Base-by-base conservation (phyloP, 2,888 invertebrate species). In the Morpho deidamia region DNA sequence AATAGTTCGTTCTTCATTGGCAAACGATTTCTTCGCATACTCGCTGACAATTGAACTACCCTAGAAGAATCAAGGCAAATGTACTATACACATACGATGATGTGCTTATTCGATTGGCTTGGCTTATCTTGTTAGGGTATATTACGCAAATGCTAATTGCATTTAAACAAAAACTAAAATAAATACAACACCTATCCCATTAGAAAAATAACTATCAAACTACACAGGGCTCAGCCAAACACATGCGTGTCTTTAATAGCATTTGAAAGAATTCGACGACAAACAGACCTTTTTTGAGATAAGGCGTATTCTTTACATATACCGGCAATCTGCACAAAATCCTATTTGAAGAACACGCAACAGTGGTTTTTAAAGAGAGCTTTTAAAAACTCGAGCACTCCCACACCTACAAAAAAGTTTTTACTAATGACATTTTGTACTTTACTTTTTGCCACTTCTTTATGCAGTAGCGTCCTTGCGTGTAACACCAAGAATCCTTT, bases 261-360 rank as follows among this genome's bases (percentile, higher is more conserved):
- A 81, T 83, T 80, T 71, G 70, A 77, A 83, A 80, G 74, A 72
- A 71, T 68, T 68, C 58, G 59, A 59, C 68, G 70, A 77, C 70
- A 72, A 74, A 73, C 74, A 66, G 67, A 71, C 69, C 65, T 71
- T 68, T 55, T 70, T 55, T 49, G 63, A 82, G 84, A 87, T 87
- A 88, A 87, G 83, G 82, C 69, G 66, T 67, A 71, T 75, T 71
- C 74, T 74, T 64, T 64, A 69, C 58, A 58, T 68, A 66, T 72
- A 71, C 70, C 67, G 71, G 68, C 76, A 79, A 81, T 85, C 82
- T 82, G 77, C 70, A 75, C 74, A 68, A 78, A 83, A 86, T 87
- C 87, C 84, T 74, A 84, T 86, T 84, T 76, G 65, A 71, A 76
- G 78, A 81, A 73, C 80, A 89, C 84, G 89, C 87, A 80, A 83